Percentiles rank a stretch among this genome's conserved stretches.
Conservation (phyloP, 2,888 invertebrate species). For the Epinotia ramella region DNA sequence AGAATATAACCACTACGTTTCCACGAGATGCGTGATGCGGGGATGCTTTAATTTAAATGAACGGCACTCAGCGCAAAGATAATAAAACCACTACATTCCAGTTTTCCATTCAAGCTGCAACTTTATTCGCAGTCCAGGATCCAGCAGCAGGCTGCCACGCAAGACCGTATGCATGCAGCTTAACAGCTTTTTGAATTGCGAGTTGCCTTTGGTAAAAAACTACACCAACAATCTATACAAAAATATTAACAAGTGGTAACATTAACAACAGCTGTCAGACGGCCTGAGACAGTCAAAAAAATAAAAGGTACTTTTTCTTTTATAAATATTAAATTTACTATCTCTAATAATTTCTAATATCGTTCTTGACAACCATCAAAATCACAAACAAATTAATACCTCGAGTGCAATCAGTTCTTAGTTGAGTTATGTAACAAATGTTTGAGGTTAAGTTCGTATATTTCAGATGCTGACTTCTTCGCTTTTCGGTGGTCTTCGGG, state of each 20-base stretch:
- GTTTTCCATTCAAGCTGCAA: too few relatives aligned
- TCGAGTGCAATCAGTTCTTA: background rate
- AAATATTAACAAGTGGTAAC: slow-evolving; percentile 35
- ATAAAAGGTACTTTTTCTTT: slow-evolving; percentile 58
- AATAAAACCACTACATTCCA: too few relatives aligned
- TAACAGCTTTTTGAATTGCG: background rate
- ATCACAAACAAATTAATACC: background rate
- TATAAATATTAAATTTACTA: slow-evolving; percentile 10
- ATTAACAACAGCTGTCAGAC: slow-evolving; percentile 55
- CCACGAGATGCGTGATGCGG: too few relatives aligned
- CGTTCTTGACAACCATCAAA: slow-evolving; percentile 3
- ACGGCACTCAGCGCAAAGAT: too few relatives aligned
- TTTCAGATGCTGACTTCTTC: slow-evolving; percentile 86
- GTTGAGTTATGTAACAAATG: slow-evolving; percentile 66
- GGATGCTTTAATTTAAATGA: too few relatives aligned
- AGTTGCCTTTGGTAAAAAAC: slow-evolving; percentile 11
- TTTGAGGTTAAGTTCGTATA: slow-evolving; percentile 69
- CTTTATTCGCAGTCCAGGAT: too few relatives aligned
- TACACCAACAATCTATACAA: background rate
- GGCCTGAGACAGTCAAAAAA: slow-evolving; percentile 53
- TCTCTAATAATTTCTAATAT: slow-evolving; percentile 32
- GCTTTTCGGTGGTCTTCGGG: slow-evolving; percentile 79
- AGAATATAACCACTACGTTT: too few relatives aligned
- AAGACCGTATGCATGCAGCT: background rate
- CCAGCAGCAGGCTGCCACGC: too few relatives aligned